These are phyloP conservation scores for Poecilia picta DNA, from an alignment of 2,797 vertebrate genomes.

Conservation along the genomic window DNA sequence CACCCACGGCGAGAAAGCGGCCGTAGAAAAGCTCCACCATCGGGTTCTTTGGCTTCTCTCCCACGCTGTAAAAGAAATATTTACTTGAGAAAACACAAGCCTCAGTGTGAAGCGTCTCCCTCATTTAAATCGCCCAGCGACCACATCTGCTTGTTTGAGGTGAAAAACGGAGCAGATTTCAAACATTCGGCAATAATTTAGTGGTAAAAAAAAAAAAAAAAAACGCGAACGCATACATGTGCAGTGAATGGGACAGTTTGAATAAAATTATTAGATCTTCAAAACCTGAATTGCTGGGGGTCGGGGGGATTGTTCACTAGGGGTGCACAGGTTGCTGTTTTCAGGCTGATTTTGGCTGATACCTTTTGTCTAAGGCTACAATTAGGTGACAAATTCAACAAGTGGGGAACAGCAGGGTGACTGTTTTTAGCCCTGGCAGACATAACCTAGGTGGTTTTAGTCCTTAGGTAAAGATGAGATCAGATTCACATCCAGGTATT, in stretches of 20 bases:
- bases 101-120: not conserved
- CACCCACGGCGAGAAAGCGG: slow-evolving; percentile 94
- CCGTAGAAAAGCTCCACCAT: slow-evolving; percentile 99
- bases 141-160: not conserved
- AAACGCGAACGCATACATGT: not conserved
- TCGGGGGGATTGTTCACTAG: not conserved
- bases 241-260: not conserved
- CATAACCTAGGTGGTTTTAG: not conserved
- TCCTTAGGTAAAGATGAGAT: not conserved
- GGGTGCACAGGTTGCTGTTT: not conserved
- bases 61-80: slow-evolving; percentile 83
- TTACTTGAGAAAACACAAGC: not conserved
- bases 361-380: not conserved
- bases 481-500: not conserved
- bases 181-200: not conserved
- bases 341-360: not conserved
- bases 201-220: not conserved
- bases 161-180: not conserved
- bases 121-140: not conserved
- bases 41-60: slow-evolving; percentile 97
- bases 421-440: not conserved
- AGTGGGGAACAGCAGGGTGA: not conserved
- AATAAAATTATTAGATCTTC: not conserved
- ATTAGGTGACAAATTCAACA: not conserved
- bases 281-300: not conserved